phyloP scores from a whole-genome alignment of 2,113 vertebrate species.

The Phylloscopus trochilus region DNA sequence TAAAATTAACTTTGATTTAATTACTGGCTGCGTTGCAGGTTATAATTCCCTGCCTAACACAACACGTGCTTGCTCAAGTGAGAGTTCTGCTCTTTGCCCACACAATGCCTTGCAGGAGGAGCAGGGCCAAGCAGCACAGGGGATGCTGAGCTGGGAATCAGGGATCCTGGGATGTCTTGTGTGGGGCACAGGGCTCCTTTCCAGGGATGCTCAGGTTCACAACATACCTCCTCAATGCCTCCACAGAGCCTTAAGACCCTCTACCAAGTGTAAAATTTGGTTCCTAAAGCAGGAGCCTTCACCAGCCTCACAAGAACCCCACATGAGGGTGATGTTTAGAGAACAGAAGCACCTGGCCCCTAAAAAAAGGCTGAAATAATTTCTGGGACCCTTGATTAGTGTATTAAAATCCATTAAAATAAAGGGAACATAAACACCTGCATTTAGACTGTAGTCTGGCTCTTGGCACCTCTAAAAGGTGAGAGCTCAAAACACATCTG shows the following conservation, averaged over 20 bases:
- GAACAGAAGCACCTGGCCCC: neutral
- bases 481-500: neutral
- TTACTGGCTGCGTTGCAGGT: neutral
- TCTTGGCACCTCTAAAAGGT: neutral
- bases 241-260: neutral
- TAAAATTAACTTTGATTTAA: neutral
- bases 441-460: neutral
- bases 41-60: neutral
- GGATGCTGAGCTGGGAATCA: neutral
- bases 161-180: neutral
- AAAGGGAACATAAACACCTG: neutral
- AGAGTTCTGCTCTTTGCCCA: neutral
- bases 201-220: neutral
- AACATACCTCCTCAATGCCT: neutral
- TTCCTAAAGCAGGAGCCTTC: neutral
- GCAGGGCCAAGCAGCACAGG: neutral
- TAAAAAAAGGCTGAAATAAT: neutral
- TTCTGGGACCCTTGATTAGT: neutral
- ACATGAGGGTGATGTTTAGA: neutral
- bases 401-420: neutral
- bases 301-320: neutral
- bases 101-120: neutral
- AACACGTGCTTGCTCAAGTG: neutral
- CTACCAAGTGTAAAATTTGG: neutral
- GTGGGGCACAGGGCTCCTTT: neutral